Percentiles rank a stretch among this genome's conserved stretches.
Conservation (phyloP, 2,888 invertebrate species). For the Trichogramma dendrolimi region DNA sequence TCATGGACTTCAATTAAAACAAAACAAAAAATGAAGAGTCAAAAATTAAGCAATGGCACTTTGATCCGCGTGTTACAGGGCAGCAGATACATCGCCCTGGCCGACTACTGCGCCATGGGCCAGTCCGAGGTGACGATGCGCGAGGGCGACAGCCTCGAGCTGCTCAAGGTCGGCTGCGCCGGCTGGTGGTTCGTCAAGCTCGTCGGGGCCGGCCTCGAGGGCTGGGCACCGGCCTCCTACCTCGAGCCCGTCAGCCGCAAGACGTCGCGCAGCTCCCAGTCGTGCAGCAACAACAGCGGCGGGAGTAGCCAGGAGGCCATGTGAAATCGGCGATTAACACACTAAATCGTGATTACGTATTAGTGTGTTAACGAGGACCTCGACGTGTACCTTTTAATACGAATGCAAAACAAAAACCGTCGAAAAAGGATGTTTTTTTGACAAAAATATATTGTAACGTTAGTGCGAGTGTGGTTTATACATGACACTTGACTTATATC, state of each 20-base stretch:
- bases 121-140: conserved; percentile 84
- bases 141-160: conserved; percentile 85
- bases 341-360: conserved; percentile 34
- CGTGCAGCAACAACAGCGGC: conserved; percentile 39
- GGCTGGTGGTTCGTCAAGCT: conserved; percentile 96
- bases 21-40: background rate
- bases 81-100: conserved; percentile 79
- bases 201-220: conserved; percentile 71
- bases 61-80: conserved; percentile 55
- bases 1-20: too few species aligned
- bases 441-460: too few species aligned
- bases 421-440: too few species aligned
- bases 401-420: too few species aligned
- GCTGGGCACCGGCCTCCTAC: conserved; percentile 94
- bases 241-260: conserved; percentile 74
- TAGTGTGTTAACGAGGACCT: conserved; percentile 20
- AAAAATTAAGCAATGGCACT: background rate
- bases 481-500: background rate
- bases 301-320: conserved; percentile 50
- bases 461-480: conserved; percentile 7
- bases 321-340: conserved; percentile 52
- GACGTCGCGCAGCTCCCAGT: conserved; percentile 59
- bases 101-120: conserved; percentile 89
- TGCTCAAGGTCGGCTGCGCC: conserved; percentile 88
- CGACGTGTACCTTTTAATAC: conserved; percentile 42